Base-by-base conservation (phyloP, 1,140 invertebrate genomes). In the Pectinophora gossypiella region DNA sequence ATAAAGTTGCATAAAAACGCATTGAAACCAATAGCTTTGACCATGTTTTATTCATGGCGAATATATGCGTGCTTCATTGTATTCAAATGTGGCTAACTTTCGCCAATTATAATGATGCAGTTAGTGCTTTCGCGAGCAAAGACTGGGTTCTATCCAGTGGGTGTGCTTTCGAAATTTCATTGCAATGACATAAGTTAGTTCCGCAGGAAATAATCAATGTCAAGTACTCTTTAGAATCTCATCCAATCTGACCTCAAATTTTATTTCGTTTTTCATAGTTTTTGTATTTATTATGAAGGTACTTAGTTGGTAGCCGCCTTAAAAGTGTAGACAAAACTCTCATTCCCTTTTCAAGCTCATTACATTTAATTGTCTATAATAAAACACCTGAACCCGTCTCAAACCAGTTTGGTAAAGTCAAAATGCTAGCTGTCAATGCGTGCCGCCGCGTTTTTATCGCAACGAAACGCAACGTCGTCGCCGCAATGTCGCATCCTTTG, bases 71-170 rank as follows among this genome's bases (percentile, higher is more conserved):
- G 58, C 59, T 54, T 61, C 64, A 76, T 78, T 79, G 76, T 79
- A 79, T 79, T 79, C 73, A 76, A 80, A 80, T 80, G 56, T 45
- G 53, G 40, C 54, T 43, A 56, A 76, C 76, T 80, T 77, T 77
- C 76, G 74, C 76, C 74, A 72, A 76, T 74, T 69, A 68, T 56
- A 69, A 56, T 64, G 56, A 56, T 50, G 58, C 50, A 53, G 51
- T 47, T 63, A 59, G 60, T 55, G 63, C 63, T 66, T 64, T 70
- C 60, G 47, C 64, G 54, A 40, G 45, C 47, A 40, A 44, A 65
- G 43, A 67, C 59, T 55, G 65, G 59, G 54, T 48, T 40, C 36
- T 52, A n/a, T 40, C 54, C 60, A 54, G 54, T 58, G 47, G 49
- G 50, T 58, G 51, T 49, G 51, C 49, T 60, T 65, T 65, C 61